Conservation (phyloP, 2,797 vertebrate genomes). For the Bryconaethiops microstoma region DNA sequence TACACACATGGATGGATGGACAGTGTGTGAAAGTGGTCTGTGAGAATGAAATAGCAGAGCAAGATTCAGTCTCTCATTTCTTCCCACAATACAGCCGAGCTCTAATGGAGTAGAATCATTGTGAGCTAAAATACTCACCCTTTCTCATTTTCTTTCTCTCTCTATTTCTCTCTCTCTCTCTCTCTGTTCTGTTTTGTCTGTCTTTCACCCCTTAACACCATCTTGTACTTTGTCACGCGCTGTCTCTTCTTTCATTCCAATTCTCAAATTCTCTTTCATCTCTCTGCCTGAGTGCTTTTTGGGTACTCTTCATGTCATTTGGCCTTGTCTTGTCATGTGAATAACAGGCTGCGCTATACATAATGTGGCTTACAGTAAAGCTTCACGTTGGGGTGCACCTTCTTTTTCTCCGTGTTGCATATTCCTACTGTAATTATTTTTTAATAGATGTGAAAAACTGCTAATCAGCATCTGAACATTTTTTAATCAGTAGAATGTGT, state of each 20-base stretch:
- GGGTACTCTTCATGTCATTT: slow-evolving; percentile 34
- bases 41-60: background rate
- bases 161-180: background rate
- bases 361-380: background rate
- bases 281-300: slow-evolving; percentile 29
- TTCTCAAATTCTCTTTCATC: slow-evolving; percentile 37
- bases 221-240: slow-evolving; percentile 13
- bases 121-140: slow-evolving; percentile 23
- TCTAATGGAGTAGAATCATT: slow-evolving; percentile 26
- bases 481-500: too few relatives aligned
- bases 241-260: background rate
- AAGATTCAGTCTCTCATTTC: slow-evolving; percentile 19
- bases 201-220: slow-evolving; percentile 20
- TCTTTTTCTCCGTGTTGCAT: too few relatives aligned
- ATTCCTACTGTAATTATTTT: too few relatives aligned
- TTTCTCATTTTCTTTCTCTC: slow-evolving; percentile 3
- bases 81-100: background rate
- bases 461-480: too few relatives aligned
- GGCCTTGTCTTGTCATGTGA: slow-evolving; percentile 29
- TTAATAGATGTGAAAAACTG: too few relatives aligned
- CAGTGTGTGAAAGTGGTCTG: background rate
- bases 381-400: background rate
- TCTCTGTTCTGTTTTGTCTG: slow-evolving; percentile 15
- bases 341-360: background rate
- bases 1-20: background rate